These are phyloP conservation scores for Tuberolachnus salignus DNA, from an alignment of 2,888 invertebrate species.

Conservation along the genomic window DNA sequence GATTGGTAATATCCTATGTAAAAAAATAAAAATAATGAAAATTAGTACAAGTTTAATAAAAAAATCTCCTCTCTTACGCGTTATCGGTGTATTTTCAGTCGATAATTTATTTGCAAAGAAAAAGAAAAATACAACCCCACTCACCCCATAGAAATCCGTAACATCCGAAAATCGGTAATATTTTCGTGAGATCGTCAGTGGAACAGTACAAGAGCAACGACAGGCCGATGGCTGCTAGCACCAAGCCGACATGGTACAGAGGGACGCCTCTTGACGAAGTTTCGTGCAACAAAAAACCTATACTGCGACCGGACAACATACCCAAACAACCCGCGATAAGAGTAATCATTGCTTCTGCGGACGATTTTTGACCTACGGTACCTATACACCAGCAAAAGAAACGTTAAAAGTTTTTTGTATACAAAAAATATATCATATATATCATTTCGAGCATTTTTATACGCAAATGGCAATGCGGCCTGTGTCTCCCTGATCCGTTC, in stretches of 20 bases:
- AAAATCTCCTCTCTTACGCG: no score
- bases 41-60: no score
- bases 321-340: slow-evolving; percentile 24
- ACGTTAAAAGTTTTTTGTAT: no score
- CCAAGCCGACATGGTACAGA: slow-evolving; percentile 9
- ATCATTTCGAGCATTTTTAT: not conserved
- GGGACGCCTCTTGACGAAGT: not conserved
- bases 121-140: no score
- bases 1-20: no score
- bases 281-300: slow-evolving; percentile 32
- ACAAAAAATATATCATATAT: no score
- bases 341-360: slow-evolving; percentile 25
- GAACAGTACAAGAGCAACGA: slow-evolving; percentile 1
- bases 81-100: no score
- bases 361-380: not conserved
- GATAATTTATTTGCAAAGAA: no score
- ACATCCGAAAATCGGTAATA: slow-evolving; percentile 5
- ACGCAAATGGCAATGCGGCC: no score
- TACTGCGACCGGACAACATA: not conserved
- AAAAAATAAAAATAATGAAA: no score
- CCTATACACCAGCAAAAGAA: not conserved
- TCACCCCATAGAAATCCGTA: slow-evolving; percentile 10
- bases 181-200: not conserved
- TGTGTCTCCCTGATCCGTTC: no score
- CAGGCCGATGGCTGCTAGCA: slow-evolving; percentile 16